These are phyloP conservation scores for Ophioderma brevispina DNA, from an alignment of 35 echinoderm and acorn worm species.

Conservation along the genomic window DNA sequence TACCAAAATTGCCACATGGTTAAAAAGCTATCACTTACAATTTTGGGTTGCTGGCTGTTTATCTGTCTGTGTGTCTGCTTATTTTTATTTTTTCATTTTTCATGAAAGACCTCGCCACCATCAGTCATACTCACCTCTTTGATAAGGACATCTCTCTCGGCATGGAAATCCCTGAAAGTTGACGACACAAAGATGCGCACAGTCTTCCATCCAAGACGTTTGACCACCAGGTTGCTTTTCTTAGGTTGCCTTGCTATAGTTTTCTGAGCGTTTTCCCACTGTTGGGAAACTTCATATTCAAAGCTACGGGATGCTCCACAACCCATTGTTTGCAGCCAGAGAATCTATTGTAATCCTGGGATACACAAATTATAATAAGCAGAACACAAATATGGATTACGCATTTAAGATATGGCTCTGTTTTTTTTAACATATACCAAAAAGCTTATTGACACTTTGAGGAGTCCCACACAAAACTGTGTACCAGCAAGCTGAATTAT, in stretches of 20 bases:
- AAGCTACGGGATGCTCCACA: conserved; percentile 89
- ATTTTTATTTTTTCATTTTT: no score
- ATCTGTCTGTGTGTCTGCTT: no score
- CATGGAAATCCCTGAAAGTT: conserved; percentile 97
- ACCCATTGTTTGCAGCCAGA: no score
- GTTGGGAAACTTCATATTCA: conserved; percentile 83
- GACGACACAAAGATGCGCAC: conserved; percentile 91
- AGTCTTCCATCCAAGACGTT: conserved; percentile 91
- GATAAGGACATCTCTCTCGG: conserved; percentile 90
- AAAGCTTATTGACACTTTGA: no score
- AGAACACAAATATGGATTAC: no score
- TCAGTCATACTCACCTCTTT: conserved; percentile 71
- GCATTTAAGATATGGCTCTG: no score
- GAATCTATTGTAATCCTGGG: no score
- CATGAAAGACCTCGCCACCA: background rate
- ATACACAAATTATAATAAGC: no score
- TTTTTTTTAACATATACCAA: no score
- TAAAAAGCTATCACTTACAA: background rate
- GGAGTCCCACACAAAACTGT: no score
- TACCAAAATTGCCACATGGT: background rate
- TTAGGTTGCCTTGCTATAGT: conserved; percentile 69
- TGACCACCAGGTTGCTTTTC: conserved; percentile 68
- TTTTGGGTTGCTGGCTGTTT: background rate
- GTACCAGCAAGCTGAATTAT: no score
- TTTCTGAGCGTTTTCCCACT: conserved; percentile 80